Percentiles rank a stretch among this genome's conserved stretches.
Evolutionary conservation across 2,888 invertebrate species (phyloP).

Genomic region (Deilephila porcellus): DNA sequence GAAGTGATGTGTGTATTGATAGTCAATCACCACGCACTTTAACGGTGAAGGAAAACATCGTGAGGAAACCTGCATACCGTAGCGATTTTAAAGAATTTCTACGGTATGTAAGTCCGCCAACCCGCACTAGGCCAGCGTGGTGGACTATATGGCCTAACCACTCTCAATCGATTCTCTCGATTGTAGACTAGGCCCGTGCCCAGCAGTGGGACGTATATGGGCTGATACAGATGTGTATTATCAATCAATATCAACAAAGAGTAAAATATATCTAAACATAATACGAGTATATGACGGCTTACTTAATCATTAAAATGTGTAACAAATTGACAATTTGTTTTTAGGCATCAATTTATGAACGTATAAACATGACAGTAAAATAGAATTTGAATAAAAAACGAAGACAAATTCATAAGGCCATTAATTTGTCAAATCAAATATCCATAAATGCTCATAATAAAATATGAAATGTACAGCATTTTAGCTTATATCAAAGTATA

Average conservation of each 20-base stretch:
- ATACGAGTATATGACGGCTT: background rate
- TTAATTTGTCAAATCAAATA: background rate
- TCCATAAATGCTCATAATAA: background rate
- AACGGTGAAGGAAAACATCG: no score
- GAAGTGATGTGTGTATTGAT: no score
- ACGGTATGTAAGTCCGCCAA: no score
- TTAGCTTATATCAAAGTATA: conserved; percentile 39
- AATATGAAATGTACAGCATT: background rate
- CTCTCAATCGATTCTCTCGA: no score
- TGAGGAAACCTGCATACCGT: no score
- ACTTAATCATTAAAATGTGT: no score
- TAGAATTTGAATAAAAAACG: background rate
- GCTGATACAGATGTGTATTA: background rate
- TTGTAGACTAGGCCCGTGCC: no score
- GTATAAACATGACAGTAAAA: background rate
- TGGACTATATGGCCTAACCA: no score
- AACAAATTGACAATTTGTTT: background rate
- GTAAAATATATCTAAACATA: background rate
- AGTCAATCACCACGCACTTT: no score
- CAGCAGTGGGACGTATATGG: no score
- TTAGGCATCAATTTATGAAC: background rate
- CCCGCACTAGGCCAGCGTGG: no score
- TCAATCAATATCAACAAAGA: background rate
- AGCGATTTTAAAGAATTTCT: no score
- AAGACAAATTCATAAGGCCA: background rate